Conservation (phyloP, 23 tunicate species). For the Botrylloides violaceus region DNA sequence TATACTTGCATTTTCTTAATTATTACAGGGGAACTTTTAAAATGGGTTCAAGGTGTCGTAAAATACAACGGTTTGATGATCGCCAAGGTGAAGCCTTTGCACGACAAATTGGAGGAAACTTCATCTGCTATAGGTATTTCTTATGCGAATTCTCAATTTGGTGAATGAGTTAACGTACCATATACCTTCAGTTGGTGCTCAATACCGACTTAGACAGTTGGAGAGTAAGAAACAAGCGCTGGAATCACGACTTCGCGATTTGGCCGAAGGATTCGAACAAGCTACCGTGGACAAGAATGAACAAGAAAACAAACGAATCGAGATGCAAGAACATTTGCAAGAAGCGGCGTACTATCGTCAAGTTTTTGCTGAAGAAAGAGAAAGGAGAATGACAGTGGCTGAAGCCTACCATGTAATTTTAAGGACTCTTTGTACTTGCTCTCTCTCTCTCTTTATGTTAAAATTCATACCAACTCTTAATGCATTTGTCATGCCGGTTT, state of each 20-base stretch:
- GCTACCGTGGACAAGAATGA: constrained; percentile 89
- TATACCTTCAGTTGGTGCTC: constrained; percentile 53
- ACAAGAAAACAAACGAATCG: constrained; percentile 66
- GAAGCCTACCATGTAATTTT: constrained; percentile 44
- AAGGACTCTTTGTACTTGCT: background rate
- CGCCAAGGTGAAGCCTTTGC: constrained; percentile 72
- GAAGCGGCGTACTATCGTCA: constrained; percentile 69
- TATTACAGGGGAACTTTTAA: constrained; percentile 46
- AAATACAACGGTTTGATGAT: constrained; percentile 70
- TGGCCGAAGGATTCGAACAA: constrained; percentile 82
- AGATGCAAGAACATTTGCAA: constrained; percentile 75
- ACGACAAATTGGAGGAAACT: constrained; percentile 60
- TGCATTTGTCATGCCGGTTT: too few relatives aligned
- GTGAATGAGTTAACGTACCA: too few relatives aligned
- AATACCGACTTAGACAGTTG: constrained; percentile 72
- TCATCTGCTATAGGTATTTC: constrained; percentile 66
- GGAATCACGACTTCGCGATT: constrained; percentile 75
- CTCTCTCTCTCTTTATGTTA: background rate
- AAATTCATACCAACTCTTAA: background rate
- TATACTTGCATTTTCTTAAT: background rate
- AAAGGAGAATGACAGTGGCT: constrained; percentile 58
- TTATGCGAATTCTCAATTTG: too few relatives aligned
- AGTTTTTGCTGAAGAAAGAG: constrained; percentile 60
- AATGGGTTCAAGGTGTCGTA: constrained; percentile 91
- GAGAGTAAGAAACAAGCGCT: constrained; percentile 84